Conservation (phyloP, 2,113 vertebrate species). For the Pluvialis apricaria region DNA sequence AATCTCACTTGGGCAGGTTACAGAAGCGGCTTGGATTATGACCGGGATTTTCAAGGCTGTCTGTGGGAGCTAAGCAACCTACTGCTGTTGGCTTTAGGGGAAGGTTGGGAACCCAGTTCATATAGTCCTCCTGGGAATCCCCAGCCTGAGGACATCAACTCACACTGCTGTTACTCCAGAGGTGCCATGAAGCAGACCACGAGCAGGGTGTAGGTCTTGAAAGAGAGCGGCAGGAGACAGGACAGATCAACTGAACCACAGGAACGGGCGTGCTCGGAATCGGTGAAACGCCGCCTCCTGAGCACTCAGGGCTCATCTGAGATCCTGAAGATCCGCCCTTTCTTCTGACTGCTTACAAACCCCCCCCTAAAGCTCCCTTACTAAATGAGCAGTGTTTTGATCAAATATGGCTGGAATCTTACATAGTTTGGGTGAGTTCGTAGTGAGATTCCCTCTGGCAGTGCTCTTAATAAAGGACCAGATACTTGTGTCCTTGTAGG, state of each 20-base stretch:
- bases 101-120: background rate
- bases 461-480: background rate
- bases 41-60: background rate
- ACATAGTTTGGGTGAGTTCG: background rate
- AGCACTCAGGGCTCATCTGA: background rate
- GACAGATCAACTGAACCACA: background rate
- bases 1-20: background rate
- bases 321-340: background rate
- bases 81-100: background rate
- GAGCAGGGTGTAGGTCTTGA: background rate
- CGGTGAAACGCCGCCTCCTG: background rate
- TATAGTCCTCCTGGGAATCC: background rate
- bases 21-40: background rate
- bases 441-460: background rate
- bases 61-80: background rate
- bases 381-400: background rate
- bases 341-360: background rate
- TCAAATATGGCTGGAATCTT: background rate
- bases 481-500: background rate
- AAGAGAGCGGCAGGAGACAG: background rate
- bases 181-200: background rate
- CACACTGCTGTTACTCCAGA: background rate
- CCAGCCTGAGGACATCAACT: background rate
- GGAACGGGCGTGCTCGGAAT: background rate
- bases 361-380: no score